Conservation (phyloP, 2,888 invertebrate species). For the Anticlea derivata region DNA sequence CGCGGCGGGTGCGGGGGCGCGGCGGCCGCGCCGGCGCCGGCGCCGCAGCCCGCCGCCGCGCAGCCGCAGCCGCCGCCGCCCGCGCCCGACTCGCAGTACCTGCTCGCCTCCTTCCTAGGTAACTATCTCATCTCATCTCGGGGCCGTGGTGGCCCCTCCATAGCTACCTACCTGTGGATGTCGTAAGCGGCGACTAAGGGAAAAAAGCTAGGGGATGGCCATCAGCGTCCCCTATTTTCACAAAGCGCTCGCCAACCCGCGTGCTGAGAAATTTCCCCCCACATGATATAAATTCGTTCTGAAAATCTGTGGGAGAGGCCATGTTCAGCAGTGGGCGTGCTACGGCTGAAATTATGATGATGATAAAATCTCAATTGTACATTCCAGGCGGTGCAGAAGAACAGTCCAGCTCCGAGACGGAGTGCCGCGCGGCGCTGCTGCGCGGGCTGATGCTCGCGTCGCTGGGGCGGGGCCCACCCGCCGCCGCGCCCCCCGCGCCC, state of each 20-base stretch:
- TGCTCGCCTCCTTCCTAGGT: conserved; percentile 70
- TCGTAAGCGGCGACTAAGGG: too few species aligned
- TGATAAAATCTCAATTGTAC: too few species aligned
- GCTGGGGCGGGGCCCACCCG: conserved; percentile 55
- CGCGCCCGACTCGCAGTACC: conserved; percentile 61
- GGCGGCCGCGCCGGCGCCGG: conserved; percentile 82
- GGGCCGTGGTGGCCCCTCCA: too few species aligned
- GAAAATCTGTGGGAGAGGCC: too few species aligned
- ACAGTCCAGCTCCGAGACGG: conserved; percentile 57
- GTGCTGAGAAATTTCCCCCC: too few species aligned
- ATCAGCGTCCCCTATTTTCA: too few species aligned
- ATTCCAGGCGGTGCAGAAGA: conserved; percentile 53
- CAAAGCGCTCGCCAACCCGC: too few species aligned
- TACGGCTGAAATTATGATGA: too few species aligned
- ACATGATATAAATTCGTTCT: too few species aligned
- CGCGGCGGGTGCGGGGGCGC: conserved; percentile 86
- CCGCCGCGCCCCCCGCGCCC: conserved; percentile 40
- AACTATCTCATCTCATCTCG: conserved; percentile 17
- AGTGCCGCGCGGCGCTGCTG: conserved; percentile 70
- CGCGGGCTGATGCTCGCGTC: conserved; percentile 77
- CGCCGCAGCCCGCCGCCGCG: conserved; percentile 55
- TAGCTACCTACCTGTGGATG: too few species aligned
- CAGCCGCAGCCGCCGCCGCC: conserved; percentile 68
- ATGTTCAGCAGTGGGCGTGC: too few species aligned
- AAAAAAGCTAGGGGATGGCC: too few species aligned